These are phyloP conservation scores for Phania funesta DNA, from an alignment of 2,888 invertebrate species.

Conservation along the genomic window DNA sequence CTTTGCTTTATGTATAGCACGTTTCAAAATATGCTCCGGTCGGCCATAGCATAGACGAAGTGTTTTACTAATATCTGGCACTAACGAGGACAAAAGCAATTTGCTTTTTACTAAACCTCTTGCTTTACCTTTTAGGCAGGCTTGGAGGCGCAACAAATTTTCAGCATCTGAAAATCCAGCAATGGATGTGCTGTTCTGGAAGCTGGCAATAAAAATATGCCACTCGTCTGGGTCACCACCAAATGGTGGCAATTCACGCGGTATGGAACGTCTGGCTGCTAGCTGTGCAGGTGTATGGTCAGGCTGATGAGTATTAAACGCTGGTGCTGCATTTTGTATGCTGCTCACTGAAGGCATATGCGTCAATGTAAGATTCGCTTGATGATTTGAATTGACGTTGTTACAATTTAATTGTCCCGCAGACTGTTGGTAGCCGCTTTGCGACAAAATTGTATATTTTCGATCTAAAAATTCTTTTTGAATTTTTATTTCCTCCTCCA, in stretches of 20 bases:
- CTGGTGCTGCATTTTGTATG: neutral
- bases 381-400: neutral
- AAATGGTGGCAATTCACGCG: slow-evolving; percentile 1
- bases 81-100: neutral
- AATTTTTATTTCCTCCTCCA: slow-evolving; percentile 9
- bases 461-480: slow-evolving; percentile 17
- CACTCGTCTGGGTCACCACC: slow-evolving; percentile 27
- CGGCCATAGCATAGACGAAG: slow-evolving; percentile 6
- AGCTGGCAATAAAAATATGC: slow-evolving; percentile 2
- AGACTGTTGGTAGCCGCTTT: neutral
- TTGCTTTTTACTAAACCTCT: slow-evolving; percentile 3
- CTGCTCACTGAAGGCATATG: neutral
- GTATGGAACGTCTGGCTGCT: neutral
- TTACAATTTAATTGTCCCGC: neutral
- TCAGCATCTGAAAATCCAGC: slow-evolving; percentile 3
- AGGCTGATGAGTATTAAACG: neutral
- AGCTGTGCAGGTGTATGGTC: slow-evolving; percentile 5
- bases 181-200: slow-evolving; percentile 16
- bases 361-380: too few relatives aligned
- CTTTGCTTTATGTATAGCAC: slow-evolving; percentile 20
- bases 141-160: slow-evolving; percentile 16
- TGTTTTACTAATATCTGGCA: slow-evolving; percentile 19
- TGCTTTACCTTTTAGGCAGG: neutral
- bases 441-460: slow-evolving; percentile 8
- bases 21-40: slow-evolving; percentile 22